A percentile compares a stretch with the other conserved stretches of the same genome.
These are phyloP conservation scores for Alentia gelatinosa DNA, from an alignment of 2,888 invertebrate species.

Conservation along the genomic window DNA sequence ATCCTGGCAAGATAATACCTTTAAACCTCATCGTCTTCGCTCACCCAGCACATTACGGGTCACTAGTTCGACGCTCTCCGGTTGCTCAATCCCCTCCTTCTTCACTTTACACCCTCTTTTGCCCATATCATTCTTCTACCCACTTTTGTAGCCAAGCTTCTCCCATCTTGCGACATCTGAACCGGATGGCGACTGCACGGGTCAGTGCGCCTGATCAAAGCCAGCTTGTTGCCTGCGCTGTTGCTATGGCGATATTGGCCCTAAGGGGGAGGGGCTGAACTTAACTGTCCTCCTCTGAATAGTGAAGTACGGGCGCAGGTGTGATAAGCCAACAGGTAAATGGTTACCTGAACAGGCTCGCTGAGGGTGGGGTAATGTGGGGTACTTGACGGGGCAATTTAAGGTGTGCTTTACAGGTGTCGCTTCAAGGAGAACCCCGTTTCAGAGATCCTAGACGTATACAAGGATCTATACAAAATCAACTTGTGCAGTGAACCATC, in stretches of 20 bases:
- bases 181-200: background rate
- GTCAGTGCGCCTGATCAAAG: constrained; percentile 19
- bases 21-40: background rate
- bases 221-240: background rate
- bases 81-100: background rate
- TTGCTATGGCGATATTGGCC: background rate
- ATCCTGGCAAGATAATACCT: background rate
- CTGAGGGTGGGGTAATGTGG: background rate
- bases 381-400: background rate
- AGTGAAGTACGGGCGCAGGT: background rate
- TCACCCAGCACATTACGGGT: background rate
- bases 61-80: background rate
- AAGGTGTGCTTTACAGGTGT: background rate
- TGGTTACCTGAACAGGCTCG: background rate
- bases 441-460: too few species aligned
- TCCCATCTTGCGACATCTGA: background rate
- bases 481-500: too few species aligned
- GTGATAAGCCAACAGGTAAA: constrained; percentile 4
- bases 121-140: constrained; percentile 11
- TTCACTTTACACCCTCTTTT: background rate
- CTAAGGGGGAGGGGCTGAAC: background rate
- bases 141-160: too few species aligned
- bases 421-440: too few species aligned
- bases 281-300: background rate
- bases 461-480: too few species aligned